phyloP scores from a whole-genome alignment of 2,888 invertebrate species.

The Sthenelais limicola region DNA sequence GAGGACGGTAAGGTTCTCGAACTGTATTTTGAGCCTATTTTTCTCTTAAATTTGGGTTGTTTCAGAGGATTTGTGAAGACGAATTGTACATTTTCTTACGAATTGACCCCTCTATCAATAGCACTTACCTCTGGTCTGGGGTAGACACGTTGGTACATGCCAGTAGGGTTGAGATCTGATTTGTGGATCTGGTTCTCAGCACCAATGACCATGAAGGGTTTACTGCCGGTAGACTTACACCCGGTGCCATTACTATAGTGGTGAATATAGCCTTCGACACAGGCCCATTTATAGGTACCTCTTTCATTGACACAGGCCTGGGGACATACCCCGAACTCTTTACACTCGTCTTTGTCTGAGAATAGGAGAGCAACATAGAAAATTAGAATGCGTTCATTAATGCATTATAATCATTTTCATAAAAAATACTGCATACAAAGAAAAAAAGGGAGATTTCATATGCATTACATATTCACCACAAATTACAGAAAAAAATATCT shows the following conservation, averaged over 20 bases:
- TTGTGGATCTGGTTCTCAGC: slow-evolving; percentile 42
- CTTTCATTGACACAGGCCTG: slow-evolving; percentile 25
- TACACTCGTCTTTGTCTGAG: slow-evolving; percentile 40
- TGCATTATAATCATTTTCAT: no score
- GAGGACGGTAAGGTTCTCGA: no score
- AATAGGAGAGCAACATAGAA: slow-evolving; percentile 5
- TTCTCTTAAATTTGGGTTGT: no score
- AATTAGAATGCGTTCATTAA: no score
- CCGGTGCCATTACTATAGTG: background rate
- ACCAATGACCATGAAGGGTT: slow-evolving; percentile 43
- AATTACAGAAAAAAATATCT: no score
- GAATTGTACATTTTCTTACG: no score
- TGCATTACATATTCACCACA: no score
- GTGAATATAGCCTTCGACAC: slow-evolving; percentile 7
- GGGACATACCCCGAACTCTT: slow-evolving; percentile 25
- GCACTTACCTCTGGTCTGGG: background rate
- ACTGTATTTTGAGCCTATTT: no score
- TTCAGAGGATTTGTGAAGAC: no score
- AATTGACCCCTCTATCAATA: no score
- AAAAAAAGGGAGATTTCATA: no score
- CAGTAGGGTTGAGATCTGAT: slow-evolving; percentile 10
- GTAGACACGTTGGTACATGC: slow-evolving; percentile 10
- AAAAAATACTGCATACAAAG: no score
- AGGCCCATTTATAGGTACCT: slow-evolving; percentile 22
- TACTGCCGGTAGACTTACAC: background rate